Evolutionary conservation across 1,140 invertebrate genomes (phyloP).

Genomic region (Scaptomyza graminum): DNA sequence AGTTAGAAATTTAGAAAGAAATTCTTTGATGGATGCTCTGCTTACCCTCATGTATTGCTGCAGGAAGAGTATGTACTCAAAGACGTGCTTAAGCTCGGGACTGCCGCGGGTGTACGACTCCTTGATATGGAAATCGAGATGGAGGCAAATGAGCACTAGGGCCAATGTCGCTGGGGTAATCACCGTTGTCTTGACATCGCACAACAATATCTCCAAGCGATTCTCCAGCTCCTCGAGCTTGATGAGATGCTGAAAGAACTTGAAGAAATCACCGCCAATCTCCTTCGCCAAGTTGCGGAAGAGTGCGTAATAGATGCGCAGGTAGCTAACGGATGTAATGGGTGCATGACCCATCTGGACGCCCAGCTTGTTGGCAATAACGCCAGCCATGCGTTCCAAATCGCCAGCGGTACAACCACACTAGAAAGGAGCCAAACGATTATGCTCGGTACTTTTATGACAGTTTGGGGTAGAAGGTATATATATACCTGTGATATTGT

Average conservation of each 20-base stretch:
- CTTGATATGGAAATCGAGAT: constrained; percentile 86
- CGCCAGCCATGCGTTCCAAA: constrained; percentile 89
- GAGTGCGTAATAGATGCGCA: constrained; percentile 87
- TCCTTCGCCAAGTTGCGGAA: constrained; percentile 85
- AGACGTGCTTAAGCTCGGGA: constrained; percentile 80
- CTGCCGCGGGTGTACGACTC: constrained; percentile 80
- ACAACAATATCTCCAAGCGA: constrained; percentile 89
- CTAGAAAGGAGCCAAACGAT: constrained; percentile 81
- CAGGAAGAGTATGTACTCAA: constrained; percentile 82
- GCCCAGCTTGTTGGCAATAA: constrained; percentile 89
- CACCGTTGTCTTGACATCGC: constrained; percentile 88
- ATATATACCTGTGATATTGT: constrained; percentile 82
- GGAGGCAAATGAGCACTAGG: constrained; percentile 88
- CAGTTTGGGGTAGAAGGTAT: too few relatives aligned
- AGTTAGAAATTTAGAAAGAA: too few relatives aligned
- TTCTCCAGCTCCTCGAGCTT: constrained; percentile 86
- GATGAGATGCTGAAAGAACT: constrained; percentile 83
- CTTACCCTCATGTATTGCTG: constrained; percentile 79
- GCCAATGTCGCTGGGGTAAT: constrained; percentile 88
- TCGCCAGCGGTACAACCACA: constrained; percentile 91
- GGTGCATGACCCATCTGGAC: constrained; percentile 85
- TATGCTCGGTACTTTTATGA: background rate
- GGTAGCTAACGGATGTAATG: constrained; percentile 88
- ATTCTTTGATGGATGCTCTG: too few relatives aligned
- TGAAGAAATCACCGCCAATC: constrained; percentile 84